Evolutionary conservation across 2,797 vertebrate genomes (phyloP), one percentile per base, ranked within the genome.

Genomic region (Coregonus sp.): DNA sequence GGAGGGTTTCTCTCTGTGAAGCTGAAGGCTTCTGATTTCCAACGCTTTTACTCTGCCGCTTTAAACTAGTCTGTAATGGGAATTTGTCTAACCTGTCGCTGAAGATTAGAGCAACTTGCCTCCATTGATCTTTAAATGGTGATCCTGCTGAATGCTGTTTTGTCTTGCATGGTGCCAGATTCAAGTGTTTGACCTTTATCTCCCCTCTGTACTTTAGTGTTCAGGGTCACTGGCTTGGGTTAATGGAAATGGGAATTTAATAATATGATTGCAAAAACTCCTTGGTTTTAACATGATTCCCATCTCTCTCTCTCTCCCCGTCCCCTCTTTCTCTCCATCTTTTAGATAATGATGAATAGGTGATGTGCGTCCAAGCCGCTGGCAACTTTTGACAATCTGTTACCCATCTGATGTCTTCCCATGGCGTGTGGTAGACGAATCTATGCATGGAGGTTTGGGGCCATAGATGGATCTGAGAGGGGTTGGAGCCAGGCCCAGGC

Each of bases 341-440:
- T 74, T 69, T 86, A 99, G 97, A 96, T 92, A 99, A 99, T 73
- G 96, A 98, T 87, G 96, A 96, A 89, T 97, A 93, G 94, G 47
- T 66, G 89, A 68, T 75, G 76, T 75, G 80, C 78, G 72, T 47
- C 72, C 80, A 72, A 74, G 78, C 89, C 82, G 91, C 89, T 74
- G 84, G 85, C 84, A 84, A 85, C 86, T 70, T 73, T 40, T 54
- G 91, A 91, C 89, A 89, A 90, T 93, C 92, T 91, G 84, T 89
- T 81, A 51, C 81, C 82, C 82, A 74, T 85, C 81, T 77, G 84
- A 90, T 73, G 92, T 94, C 91, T 94, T 93, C 93, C 92, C 79
- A 76, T 82, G 84, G 84, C 76, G 70, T 77, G 81, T 52, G 75
- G 76, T 81, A 63, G 87, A 84, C 78, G 87, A 86, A 86, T 89